These are phyloP conservation scores for Tachystola acroxantha DNA, from an alignment of 2,888 invertebrate species.

Conservation along the genomic window DNA sequence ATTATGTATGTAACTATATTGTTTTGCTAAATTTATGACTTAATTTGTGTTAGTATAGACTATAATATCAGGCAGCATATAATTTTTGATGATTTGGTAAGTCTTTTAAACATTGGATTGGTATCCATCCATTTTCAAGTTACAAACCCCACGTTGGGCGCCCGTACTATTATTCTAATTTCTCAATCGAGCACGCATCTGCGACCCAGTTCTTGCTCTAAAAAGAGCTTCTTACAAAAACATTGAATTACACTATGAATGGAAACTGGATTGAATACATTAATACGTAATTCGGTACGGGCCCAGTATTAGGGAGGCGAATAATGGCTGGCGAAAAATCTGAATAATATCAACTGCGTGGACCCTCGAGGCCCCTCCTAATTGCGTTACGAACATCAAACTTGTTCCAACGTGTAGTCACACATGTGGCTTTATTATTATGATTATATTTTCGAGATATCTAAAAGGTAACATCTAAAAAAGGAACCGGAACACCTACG, in stretches of 20 bases:
- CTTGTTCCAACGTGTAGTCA: slow-evolving; percentile 46
- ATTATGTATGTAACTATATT: too few relatives aligned
- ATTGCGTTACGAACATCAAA: slow-evolving; percentile 52
- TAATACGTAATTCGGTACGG: slow-evolving; percentile 71
- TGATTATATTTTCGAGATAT: too few relatives aligned
- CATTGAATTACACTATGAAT: slow-evolving; percentile 70
- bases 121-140: too few relatives aligned
- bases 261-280: slow-evolving; percentile 74
- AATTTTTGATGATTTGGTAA: too few relatives aligned
- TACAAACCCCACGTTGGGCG: too few relatives aligned
- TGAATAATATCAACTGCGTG: slow-evolving; percentile 42
- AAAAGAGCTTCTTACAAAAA: slow-evolving; percentile 63
- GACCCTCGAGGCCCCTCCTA: slow-evolving; percentile 41
- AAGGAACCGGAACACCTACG: too few relatives aligned
- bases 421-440: not conserved
- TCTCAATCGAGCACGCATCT: slow-evolving; percentile 67
- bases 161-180: slow-evolving; percentile 70
- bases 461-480: too few relatives aligned
- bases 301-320: slow-evolving; percentile 61
- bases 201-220: slow-evolving; percentile 64
- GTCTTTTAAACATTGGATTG: too few relatives aligned
- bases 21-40: too few relatives aligned
- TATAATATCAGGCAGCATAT: too few relatives aligned
- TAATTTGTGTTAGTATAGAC: too few relatives aligned
- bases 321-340: slow-evolving; percentile 65